These are phyloP conservation scores for Coelopa pilipes DNA, from an alignment of 2,888 invertebrate species.

Conservation along the genomic window DNA sequence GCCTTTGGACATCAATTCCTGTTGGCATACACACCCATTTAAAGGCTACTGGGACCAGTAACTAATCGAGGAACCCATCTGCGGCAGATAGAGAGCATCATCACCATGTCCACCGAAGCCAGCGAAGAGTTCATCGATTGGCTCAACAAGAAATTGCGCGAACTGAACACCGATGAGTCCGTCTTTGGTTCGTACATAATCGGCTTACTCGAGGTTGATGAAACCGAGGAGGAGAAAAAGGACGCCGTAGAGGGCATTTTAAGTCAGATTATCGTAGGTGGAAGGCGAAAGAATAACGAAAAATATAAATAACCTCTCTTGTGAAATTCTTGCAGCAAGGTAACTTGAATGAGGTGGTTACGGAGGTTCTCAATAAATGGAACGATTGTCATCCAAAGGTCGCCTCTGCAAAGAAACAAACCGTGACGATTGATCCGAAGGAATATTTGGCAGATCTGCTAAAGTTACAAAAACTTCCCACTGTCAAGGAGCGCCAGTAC, in stretches of 20 bases:
- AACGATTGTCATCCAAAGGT: constrained; percentile 64
- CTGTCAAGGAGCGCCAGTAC: constrained; percentile 78
- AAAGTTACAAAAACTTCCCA: constrained; percentile 61
- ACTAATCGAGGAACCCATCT: background rate
- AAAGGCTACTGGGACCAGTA: no score
- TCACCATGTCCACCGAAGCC: constrained; percentile 27
- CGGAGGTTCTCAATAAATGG: constrained; percentile 71
- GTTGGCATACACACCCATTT: background rate
- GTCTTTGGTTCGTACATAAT: constrained; percentile 87
- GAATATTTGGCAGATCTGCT: constrained; percentile 62
- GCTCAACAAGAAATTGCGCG: constrained; percentile 81
- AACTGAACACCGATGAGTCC: constrained; percentile 84
- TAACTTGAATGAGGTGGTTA: constrained; percentile 56
- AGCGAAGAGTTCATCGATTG: constrained; percentile 69
- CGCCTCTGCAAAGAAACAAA: constrained; percentile 52
- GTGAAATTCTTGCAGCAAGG: constrained; percentile 50
- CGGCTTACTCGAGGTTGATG: constrained; percentile 87
- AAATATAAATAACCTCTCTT: constrained; percentile 19
- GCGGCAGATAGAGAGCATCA: background rate
- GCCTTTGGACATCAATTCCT: background rate
- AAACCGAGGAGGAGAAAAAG: constrained; percentile 81
- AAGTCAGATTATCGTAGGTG: constrained; percentile 64
- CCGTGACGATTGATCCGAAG: constrained; percentile 61
- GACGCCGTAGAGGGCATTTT: constrained; percentile 84
- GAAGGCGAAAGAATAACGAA: background rate